A percentile compares a stretch with the other conserved stretches of the same genome.
Conservation (phyloP, 2,797 vertebrate genomes). For the Danio tinwini region DNA sequence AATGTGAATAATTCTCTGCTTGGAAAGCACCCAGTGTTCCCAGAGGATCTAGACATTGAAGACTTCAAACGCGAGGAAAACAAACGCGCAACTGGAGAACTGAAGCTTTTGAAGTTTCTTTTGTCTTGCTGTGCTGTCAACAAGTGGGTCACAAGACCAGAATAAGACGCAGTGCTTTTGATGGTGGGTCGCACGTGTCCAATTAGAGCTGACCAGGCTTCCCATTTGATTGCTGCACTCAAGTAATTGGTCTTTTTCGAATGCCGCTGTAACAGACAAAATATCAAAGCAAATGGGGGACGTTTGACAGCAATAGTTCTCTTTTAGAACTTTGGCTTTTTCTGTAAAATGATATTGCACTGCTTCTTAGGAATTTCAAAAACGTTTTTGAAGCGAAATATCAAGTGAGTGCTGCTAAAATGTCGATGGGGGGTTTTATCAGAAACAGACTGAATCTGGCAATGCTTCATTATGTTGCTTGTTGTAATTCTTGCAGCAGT, state of each 20-base stretch:
- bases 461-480: background rate
- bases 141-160: slow-evolving; percentile 14
- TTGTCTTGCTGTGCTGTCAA: slow-evolving; percentile 38
- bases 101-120: slow-evolving; percentile 24
- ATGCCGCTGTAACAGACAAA: slow-evolving; percentile 18
- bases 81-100: slow-evolving; percentile 21
- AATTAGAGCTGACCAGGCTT: slow-evolving; percentile 38
- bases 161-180: slow-evolving; percentile 1
- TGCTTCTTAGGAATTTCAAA: background rate
- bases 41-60: slow-evolving; percentile 35
- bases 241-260: slow-evolving; percentile 15
- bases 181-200: slow-evolving; percentile 7
- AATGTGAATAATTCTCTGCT: slow-evolving; percentile 51
- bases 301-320: background rate
- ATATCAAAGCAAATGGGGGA: slow-evolving; percentile 15
- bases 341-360: background rate
- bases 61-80: slow-evolving; percentile 44
- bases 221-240: background rate
- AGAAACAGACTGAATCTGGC: background rate
- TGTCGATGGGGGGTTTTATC: background rate
- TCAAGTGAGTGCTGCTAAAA: background rate
- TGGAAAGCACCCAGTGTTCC: slow-evolving; percentile 36
- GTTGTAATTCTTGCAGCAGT: background rate
- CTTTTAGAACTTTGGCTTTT: background rate
- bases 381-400: background rate